Evolutionary conservation across 2,113 vertebrate genomes (phyloP), one percentile per base, ranked within the genome.

Genomic region (Halcyon senegalensis): DNA sequence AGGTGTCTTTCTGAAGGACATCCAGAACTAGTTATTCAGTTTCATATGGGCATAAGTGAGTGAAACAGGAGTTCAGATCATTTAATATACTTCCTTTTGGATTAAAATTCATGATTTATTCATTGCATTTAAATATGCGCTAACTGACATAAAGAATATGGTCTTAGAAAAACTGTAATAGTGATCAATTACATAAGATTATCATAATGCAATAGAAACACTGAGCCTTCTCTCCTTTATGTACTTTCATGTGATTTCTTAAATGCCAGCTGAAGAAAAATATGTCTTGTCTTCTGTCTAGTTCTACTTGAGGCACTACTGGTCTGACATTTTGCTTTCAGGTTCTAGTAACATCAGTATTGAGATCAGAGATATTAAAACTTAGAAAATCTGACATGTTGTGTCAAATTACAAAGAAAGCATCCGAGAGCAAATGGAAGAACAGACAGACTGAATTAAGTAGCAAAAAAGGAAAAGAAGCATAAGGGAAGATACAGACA

Each of bases 311-410:
- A 87, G 44, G 63, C 70, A 78, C 48, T 93, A 96, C 16, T 5
- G 11, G 58, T 77, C 55, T 96, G 83, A 96, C 80, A 90, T 92
- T 93, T 50, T 88, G 51, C 85, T 93, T 97, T 91, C 87, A 80
- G 70, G 75, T 74, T 93, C 94, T 86, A 86, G 24, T 62, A 96
- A 93, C 69, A 87, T 60, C 76, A 95, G 89, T 41, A 76, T 28
- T 83, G 90, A 97, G 69, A 97, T 64, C 87, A 93, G 74, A 96
- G 88, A 94, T 77, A 90, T 13, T 77, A 94, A 81, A 90, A 70
- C 63, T 80, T 72, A 43, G 70, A 62, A 96, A 84, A 92, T 75
- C 82, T 92, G 84, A 83, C 74, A 96, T 1, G 7, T 75, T 89
- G 53, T 69, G 77, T 89, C 84, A 94, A 96, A 95, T 87, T 89